Percentiles rank a stretch among this genome's conserved stretches.
phyloP scores from a whole-genome alignment of 2,797 vertebrate species.

The Protonibea diacanthus region DNA sequence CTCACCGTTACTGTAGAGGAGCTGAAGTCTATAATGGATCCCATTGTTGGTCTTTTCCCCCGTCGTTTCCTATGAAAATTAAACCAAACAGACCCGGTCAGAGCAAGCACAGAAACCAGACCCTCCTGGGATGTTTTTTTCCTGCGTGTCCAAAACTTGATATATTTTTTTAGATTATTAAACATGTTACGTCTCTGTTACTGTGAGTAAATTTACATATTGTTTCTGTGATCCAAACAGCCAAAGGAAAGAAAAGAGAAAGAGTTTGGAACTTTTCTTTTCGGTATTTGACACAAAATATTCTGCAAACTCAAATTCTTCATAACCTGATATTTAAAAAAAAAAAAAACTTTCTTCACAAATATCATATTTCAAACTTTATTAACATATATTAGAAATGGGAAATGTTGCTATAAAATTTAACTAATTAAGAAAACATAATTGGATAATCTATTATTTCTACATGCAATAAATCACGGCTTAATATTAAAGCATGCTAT shows the following conservation, averaged over 20 bases:
- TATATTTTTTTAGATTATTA: slow-evolving; percentile 51
- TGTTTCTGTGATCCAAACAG: background rate
- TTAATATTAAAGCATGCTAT: background rate
- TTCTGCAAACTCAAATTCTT: background rate
- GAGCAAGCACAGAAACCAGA: slow-evolving; percentile 41
- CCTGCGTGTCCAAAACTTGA: slow-evolving; percentile 43
- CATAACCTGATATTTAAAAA: background rate
- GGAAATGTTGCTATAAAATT: background rate
- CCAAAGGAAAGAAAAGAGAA: background rate
- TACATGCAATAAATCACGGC: background rate
- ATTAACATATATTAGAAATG: background rate
- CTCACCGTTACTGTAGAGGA: slow-evolving; percentile 96
- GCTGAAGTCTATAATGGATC: slow-evolving; percentile 96
- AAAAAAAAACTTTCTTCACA: background rate
- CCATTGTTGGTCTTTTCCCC: slow-evolving; percentile 98
- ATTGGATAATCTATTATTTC: background rate
- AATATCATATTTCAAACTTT: slow-evolving; percentile 8
- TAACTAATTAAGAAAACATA: background rate
- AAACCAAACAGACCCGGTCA: slow-evolving; percentile 74
- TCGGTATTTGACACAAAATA: slow-evolving; percentile 4
- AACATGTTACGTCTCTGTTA: slow-evolving; percentile 10
- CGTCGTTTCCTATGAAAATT: slow-evolving; percentile 91
- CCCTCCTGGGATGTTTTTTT: slow-evolving; percentile 62
- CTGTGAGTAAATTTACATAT: slow-evolving; percentile 34
- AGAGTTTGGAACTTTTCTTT: slow-evolving; percentile 1